phyloP scores from a whole-genome alignment of 64 coral and sea anemone genomes.

The Platygyra sinensis region DNA sequence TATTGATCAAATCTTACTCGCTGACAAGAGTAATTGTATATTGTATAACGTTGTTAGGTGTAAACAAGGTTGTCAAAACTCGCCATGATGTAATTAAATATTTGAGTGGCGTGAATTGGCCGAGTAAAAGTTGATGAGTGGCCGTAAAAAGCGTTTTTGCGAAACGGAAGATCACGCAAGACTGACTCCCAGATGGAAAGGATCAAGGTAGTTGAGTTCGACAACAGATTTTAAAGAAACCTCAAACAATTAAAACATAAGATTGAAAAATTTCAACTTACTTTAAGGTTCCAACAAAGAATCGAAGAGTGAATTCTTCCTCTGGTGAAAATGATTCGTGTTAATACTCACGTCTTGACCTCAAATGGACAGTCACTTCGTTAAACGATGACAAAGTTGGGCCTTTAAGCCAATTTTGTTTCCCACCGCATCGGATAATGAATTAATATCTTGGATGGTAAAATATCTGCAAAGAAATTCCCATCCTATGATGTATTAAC shows the following conservation, averaged over 20 bases:
- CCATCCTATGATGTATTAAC: too few species aligned
- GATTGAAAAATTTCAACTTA: neutral
- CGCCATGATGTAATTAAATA: slow-evolving; percentile 2
- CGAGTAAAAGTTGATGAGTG: neutral
- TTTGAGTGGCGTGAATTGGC: neutral
- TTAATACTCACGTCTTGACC: neutral
- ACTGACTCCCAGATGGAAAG: too few species aligned
- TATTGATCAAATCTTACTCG: neutral
- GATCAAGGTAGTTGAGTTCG: too few species aligned
- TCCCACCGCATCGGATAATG: too few species aligned
- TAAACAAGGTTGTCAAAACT: slow-evolving; percentile 22
- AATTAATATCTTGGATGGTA: too few species aligned
- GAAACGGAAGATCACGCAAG: neutral
- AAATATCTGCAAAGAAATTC: too few species aligned
- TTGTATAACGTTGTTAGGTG: slow-evolving; percentile 10
- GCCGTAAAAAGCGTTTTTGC: neutral
- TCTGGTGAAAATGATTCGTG: neutral
- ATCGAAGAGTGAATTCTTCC: neutral
- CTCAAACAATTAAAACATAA: neutral
- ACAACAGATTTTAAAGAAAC: neutral
- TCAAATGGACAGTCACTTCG: too few species aligned
- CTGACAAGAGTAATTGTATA: slow-evolving; percentile 34
- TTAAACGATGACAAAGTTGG: too few species aligned
- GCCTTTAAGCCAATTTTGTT: too few species aligned
- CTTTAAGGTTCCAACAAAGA: neutral